These are phyloP conservation scores for Saiga tatarica DNA, from an alignment of 2,113 vertebrate genomes.

Conservation along the genomic window DNA sequence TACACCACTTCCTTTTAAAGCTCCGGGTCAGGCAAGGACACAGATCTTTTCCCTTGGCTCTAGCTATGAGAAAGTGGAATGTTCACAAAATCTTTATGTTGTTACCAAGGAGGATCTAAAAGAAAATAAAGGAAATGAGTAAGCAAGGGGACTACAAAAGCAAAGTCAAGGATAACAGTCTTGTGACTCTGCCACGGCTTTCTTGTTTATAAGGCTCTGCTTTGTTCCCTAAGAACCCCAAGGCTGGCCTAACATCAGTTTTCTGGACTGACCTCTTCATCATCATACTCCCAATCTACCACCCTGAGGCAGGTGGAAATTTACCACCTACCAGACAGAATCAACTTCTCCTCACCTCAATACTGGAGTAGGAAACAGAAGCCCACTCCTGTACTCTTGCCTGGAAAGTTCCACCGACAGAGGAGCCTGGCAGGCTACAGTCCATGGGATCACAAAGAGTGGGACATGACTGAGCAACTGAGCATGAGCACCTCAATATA, in stretches of 20 bases:
- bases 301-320: not conserved
- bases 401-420: not conserved
- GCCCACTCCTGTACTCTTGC: not conserved
- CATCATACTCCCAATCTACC: not conserved
- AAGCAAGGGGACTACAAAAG: not conserved
- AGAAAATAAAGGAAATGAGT: conserved; percentile 9
- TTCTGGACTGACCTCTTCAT: not conserved
- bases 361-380: not conserved
- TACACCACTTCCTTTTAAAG: not conserved
- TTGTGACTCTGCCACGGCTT: not conserved
- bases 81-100: conserved; percentile 1
- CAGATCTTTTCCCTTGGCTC: not conserved
- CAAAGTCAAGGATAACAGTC: not conserved
- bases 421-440: not conserved
- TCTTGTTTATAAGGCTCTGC: not conserved
- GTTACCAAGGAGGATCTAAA: not conserved
- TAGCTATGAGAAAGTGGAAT: not conserved
- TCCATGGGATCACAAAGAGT: not conserved
- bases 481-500: not conserved
- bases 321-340: not conserved
- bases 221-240: not conserved
- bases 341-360: not conserved
- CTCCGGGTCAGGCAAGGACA: not conserved
- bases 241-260: not conserved
- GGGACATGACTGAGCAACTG: not conserved